Base-by-base conservation (phyloP, 2,113 vertebrate genomes). In the Erinaceus europaeus region DNA sequence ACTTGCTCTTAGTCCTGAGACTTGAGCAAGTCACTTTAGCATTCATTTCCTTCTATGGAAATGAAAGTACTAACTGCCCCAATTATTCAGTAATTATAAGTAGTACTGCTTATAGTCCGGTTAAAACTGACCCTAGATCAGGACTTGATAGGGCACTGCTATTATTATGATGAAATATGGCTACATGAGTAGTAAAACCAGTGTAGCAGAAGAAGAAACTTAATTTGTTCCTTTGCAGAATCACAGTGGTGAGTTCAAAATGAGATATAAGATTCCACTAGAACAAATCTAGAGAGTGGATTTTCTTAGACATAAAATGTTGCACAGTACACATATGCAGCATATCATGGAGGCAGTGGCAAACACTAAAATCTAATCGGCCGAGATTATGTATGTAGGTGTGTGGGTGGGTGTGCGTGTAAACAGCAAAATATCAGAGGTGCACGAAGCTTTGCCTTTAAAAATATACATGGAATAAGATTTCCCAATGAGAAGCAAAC, bases 1-100 rank as follows among this genome's bases (percentile, higher is more conserved):
- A 32, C 6, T 38, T 68, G 4, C 67, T 59, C 15, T 7, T 67
- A 53, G 9, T 55, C 48, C 9, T 69, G 57, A 12, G 12, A 64
- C 6, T 52, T 88, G 32, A 25, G 20, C 25, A 53, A 68, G 2
- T 44, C 69, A 42, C 14, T 44, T 68, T 4, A 89, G 61, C 36
- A 12, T 93, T 84, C 79, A 32, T 79, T 84, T 79, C 5, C 21
- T 87, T 2, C 21, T 55, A 20, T 67, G 42, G 75, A 77, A 89
- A 62, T 84, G 44, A 20, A 53, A 59, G 34, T 73, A 68, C 50
- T 21, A 75, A 25, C 38, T 62, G 25, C 4, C 18, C 2, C n/a
- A 55, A 40, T 69, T 59, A 64, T 18, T 71, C 8, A 9, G 21
- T 72, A 62, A 44, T 25, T 40, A 5, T 71, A 82, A 68, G 15